Evolutionary conservation across 2,113 vertebrate species (phyloP).

Genomic region (Crotalus helleri): DNA sequence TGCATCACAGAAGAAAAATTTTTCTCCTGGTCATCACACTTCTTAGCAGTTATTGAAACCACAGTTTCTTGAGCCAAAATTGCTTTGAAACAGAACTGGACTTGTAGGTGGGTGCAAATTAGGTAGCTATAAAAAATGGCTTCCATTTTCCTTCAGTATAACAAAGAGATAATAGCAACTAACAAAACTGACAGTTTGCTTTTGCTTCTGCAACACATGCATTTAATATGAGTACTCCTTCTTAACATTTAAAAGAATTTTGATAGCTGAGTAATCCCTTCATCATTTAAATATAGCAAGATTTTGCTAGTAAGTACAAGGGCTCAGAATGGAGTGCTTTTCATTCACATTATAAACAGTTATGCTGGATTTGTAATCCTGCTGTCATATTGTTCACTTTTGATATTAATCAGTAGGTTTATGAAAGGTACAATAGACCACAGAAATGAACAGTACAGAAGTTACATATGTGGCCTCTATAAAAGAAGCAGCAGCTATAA

Average conservation of each 20-base stretch:
- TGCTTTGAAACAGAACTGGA: neutral
- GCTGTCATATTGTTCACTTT: slow-evolving; percentile 77
- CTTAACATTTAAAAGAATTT: slow-evolving; percentile 73
- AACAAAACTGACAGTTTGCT: slow-evolving; percentile 55
- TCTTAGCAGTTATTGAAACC: neutral
- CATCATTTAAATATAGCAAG: slow-evolving; percentile 74
- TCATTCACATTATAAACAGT: slow-evolving; percentile 80
- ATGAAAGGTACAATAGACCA: slow-evolving; percentile 73
- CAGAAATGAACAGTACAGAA: slow-evolving; percentile 67
- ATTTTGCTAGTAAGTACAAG: slow-evolving; percentile 77
- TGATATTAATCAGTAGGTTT: slow-evolving; percentile 83
- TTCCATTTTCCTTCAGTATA: slow-evolving; percentile 49
- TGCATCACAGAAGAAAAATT: neutral
- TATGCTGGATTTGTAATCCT: slow-evolving; percentile 79
- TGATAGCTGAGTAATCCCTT: slow-evolving; percentile 78
- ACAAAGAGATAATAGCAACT: slow-evolving; percentile 66
- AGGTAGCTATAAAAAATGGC: slow-evolving; percentile 17
- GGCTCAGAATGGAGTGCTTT: slow-evolving; percentile 73
- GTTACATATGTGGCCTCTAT: slow-evolving; percentile 67
- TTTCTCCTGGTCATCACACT: neutral
- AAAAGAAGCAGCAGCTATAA: slow-evolving; percentile 55
- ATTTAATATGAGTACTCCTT: slow-evolving; percentile 70
- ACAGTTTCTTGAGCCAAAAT: neutral
- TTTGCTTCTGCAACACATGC: slow-evolving; percentile 64
- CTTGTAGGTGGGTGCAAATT: neutral